Base-by-base conservation (phyloP, 1,140 invertebrate species). In the Trachymyrmex cornetzi region DNA sequence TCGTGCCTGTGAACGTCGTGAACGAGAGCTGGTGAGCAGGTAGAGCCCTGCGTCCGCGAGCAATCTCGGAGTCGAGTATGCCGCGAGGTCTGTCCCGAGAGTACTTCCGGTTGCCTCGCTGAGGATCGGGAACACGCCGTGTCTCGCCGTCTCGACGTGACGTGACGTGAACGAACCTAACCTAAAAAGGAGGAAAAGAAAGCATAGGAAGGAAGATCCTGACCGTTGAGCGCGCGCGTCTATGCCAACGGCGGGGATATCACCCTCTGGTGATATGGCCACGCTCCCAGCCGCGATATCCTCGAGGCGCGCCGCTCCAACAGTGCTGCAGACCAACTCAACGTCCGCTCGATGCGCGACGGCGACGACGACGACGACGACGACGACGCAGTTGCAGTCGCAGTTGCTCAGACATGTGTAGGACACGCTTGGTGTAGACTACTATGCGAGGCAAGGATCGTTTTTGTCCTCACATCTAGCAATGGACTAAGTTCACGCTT, bases 401-500 rank as follows among this genome's bases (percentile, higher is more conserved):
- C 55, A 72, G 27, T 82, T 86, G 55, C 53, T 79, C 24, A 48
- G 77, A 80, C 74, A 88, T 88, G 86, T 86, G 55, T 85, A 89
- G 80, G 61, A 64, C 77, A 87, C 44, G 44, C 88, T 87, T 16
- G 57, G 48, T 87, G 63, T 85, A 85, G 86, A 89, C 61, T 90
- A 79, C 77, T 89, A 90, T 90, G 89, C 74, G 85, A 91, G 90
- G 89, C 87, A 92, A 91, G 77, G 80, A 87, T 92, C 85, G 59
- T 90, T 90, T 92, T 91, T 90, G 82, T 84, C 87, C 87, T 85
- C 63, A 88, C 63, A 88, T 92, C 75, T 87, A 90, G 87, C 84
- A 64, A 92, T 90, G 88, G 80, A 90, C 84, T 91, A 90, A 91
- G 90, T 91, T 91, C 71, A 91, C 86, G 80, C 86, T 89, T 85